Evolutionary conservation across 2,113 vertebrate genomes (phyloP).

Genomic region (Pelodiscus sinensis): DNA sequence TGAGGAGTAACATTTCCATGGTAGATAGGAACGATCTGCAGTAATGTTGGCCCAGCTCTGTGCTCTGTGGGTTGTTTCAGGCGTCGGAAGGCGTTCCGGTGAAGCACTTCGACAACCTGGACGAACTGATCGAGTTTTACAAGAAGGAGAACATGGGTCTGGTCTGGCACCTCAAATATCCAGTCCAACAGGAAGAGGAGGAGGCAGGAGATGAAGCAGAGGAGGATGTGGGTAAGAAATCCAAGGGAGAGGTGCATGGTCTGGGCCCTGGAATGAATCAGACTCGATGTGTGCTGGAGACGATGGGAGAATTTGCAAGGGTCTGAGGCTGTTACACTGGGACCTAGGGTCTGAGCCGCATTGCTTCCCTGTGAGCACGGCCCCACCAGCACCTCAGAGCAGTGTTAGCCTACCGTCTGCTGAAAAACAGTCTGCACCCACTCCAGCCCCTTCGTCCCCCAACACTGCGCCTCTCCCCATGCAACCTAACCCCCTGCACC

Average conservation of each 20-base stretch:
- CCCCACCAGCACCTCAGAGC: not conserved
- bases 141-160: conserved; percentile 94
- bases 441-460: no score
- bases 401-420: not conserved
- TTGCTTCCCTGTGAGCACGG: not conserved
- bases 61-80: conserved; percentile 74
- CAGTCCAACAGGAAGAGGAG: conserved; percentile 89
- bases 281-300: not conserved
- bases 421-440: not conserved
- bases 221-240: conserved; percentile 86
- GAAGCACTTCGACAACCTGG: conserved; percentile 87
- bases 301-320: not conserved
- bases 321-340: not conserved
- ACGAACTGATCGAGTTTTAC: conserved; percentile 96
- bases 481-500: no score
- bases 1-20: not conserved
- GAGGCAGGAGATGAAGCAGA: conserved; percentile 82
- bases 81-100: conserved; percentile 95
- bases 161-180: conserved; percentile 91
- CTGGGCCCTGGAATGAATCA: not conserved
- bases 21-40: conserved; percentile 47
- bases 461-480: no score
- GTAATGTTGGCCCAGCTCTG: not conserved
- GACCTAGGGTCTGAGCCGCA: not conserved
- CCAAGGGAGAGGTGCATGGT: not conserved